Evolutionary conservation across 2,797 vertebrate genomes (phyloP).

Genomic region (Cynodonichthys magdalenae): DNA sequence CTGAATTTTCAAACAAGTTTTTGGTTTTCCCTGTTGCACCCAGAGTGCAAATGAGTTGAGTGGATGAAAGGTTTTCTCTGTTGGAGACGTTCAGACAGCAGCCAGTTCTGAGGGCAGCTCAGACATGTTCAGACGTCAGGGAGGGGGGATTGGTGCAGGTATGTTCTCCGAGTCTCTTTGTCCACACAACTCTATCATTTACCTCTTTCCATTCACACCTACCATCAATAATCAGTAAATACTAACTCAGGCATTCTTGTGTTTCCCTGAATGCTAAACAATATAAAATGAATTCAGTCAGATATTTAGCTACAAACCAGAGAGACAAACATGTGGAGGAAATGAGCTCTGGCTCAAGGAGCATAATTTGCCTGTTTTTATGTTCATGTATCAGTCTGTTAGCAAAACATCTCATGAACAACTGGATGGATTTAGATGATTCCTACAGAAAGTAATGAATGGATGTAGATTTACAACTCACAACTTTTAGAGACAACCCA

Average conservation of each 20-base stretch:
- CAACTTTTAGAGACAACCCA: no score
- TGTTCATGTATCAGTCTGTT: no score
- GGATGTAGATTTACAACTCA: no score
- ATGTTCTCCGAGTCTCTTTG: constrained; percentile 30
- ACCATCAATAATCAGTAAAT: no score
- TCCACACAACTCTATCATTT: constrained; percentile 3
- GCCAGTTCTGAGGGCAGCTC: constrained; percentile 1
- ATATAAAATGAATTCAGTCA: no score
- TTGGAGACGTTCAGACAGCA: not conserved
- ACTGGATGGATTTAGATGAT: no score
- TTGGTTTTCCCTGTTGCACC: not conserved
- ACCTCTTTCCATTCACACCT: not conserved
- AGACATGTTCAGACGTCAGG: constrained; percentile 38
- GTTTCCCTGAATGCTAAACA: not conserved
- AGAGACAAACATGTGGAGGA: no score
- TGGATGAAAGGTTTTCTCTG: not conserved
- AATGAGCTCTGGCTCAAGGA: not conserved
- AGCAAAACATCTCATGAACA: no score
- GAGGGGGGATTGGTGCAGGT: constrained; percentile 31
- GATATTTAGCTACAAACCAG: not conserved
- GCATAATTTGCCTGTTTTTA: no score
- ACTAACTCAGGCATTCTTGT: no score
- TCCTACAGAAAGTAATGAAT: no score
- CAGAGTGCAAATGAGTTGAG: not conserved
- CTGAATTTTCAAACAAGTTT: not conserved